phyloP scores from a whole-genome alignment of 2,888 invertebrate species.

The Marronus borbonicus region DNA sequence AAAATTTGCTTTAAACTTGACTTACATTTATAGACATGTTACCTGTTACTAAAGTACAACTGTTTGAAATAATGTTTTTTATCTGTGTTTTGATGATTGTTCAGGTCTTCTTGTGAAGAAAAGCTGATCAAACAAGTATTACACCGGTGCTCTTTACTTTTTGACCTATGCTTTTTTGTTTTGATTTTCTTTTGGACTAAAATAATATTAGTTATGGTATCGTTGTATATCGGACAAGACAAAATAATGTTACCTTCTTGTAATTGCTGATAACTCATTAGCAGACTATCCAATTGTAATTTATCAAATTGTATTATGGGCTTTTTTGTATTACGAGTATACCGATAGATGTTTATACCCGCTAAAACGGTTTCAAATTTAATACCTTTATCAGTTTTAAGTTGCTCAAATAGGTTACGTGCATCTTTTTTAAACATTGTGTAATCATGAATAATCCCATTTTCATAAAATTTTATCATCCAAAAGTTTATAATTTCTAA shows the following conservation, averaged over 20 bases:
- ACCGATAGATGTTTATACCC: slow-evolving; percentile 19
- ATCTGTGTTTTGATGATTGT: slow-evolving; percentile 12
- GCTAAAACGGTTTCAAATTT: slow-evolving; percentile 25
- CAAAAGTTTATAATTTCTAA: slow-evolving; percentile 14
- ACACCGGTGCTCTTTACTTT: slow-evolving; percentile 23
- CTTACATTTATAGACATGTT: neutral
- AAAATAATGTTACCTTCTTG: neutral
- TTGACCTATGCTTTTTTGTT: neutral
- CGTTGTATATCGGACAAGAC: neutral
- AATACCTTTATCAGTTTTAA: neutral
- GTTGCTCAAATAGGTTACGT: neutral
- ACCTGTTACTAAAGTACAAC: slow-evolving; percentile 40
- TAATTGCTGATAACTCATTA: neutral
- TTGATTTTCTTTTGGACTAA: neutral
- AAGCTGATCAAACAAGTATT: slow-evolving; percentile 22
- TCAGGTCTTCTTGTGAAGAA: neutral
- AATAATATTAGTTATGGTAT: neutral
- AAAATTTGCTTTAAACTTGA: too few species aligned
- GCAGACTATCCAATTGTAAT: slow-evolving; percentile 6
- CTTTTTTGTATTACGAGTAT: neutral
- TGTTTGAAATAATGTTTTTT: slow-evolving; percentile 20
- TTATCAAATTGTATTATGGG: slow-evolving; percentile 14
- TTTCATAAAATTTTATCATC: slow-evolving; percentile 22
- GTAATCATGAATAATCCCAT: slow-evolving; percentile 31
- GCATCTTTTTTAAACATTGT: slow-evolving; percentile 37